These are phyloP conservation scores for Eurytoma californica DNA, from an alignment of 2,888 invertebrate genomes.

Conservation along the genomic window DNA sequence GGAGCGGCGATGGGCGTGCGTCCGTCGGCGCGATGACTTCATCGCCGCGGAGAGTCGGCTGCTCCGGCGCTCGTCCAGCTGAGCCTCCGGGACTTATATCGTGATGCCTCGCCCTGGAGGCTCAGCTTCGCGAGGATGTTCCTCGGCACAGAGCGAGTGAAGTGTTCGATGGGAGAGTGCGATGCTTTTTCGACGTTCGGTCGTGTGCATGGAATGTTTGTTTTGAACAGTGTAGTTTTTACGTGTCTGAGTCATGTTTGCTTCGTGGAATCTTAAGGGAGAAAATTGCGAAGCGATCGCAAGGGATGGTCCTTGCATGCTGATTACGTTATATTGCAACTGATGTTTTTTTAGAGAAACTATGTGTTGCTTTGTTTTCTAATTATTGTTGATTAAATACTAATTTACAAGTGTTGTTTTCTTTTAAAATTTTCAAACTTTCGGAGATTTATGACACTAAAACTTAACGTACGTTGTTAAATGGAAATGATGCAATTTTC, in stretches of 20 bases:
- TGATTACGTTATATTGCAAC: neutral
- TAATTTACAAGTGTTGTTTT: too few relatives aligned
- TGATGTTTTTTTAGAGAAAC: too few relatives aligned
- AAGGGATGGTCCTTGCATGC: neutral
- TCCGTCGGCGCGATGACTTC: slow-evolving; percentile 64
- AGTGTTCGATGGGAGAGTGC: neutral
- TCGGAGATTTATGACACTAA: too few relatives aligned
- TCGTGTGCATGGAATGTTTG: neutral
- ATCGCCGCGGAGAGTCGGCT: slow-evolving; percentile 59
- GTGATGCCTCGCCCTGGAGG: too few relatives aligned
- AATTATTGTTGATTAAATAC: too few relatives aligned
- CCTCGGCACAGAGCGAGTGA: slow-evolving; percentile 12
- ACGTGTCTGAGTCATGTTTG: neutral
- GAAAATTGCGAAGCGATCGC: neutral
- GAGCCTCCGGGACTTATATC: too few relatives aligned
- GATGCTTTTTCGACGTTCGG: neutral
- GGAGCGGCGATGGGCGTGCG: slow-evolving; percentile 59
- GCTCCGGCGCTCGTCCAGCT: slow-evolving; percentile 38
- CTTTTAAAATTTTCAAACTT: too few relatives aligned
- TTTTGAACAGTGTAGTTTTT: neutral
- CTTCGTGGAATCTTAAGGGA: neutral
- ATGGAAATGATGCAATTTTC: too few relatives aligned
- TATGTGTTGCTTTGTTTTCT: too few relatives aligned
- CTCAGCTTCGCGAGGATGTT: too few relatives aligned
- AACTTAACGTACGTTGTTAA: too few relatives aligned